Evolutionary conservation across 2,113 vertebrate species (phyloP).

Genomic region (Xyrauchen texanus): DNA sequence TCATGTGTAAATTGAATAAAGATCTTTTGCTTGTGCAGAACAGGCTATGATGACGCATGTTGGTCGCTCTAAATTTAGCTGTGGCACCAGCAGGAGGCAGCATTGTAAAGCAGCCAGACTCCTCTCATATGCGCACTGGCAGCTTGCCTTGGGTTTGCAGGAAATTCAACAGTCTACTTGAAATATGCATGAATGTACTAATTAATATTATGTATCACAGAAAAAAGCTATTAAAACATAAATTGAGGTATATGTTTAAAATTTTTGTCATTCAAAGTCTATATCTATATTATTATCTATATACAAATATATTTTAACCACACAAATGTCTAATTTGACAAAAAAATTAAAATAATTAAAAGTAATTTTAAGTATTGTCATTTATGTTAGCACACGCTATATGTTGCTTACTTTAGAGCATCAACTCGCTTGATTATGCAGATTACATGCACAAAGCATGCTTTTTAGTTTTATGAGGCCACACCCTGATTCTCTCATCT

Average conservation of each 20-base stretch:
- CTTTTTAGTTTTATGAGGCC: constrained; percentile 25
- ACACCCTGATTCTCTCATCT: constrained; percentile 26
- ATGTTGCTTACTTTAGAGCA: neutral
- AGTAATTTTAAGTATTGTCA: too few species aligned
- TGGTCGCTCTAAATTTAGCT: constrained; percentile 40
- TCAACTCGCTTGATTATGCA: neutral
- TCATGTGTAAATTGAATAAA: neutral
- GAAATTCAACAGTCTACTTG: neutral
- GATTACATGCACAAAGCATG: neutral
- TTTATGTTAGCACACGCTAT: too few species aligned
- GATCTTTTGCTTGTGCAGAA: neutral
- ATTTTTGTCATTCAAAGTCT: neutral
- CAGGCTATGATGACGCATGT: constrained; percentile 41
- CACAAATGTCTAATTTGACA: too few species aligned
- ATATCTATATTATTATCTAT: too few species aligned
- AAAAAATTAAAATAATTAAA: too few species aligned
- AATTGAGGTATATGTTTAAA: neutral
- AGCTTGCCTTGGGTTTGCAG: neutral
- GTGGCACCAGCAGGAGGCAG: constrained; percentile 48
- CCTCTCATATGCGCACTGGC: neutral
- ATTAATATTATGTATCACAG: neutral
- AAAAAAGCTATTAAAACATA: neutral
- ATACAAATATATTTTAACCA: too few species aligned
- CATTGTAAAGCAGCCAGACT: constrained; percentile 32
- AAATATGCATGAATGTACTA: neutral